Base-by-base conservation (phyloP, 30 jellyfish, hydroid and myxozoan genomes). In the Clytia hemisphaerica region DNA sequence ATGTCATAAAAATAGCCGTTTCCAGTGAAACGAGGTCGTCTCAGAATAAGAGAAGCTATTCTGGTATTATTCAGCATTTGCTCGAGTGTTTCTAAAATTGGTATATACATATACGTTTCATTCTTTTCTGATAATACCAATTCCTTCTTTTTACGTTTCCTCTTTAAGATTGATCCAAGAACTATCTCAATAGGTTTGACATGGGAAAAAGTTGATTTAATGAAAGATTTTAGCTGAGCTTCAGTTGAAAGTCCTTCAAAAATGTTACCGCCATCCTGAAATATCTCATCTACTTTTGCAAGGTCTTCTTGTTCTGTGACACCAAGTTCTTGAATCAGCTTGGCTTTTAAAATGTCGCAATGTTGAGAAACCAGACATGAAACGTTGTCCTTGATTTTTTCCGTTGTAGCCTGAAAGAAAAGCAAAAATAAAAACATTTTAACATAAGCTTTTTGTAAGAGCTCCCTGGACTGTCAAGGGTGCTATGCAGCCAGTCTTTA, bases 361-460 rank as follows among this genome's bases (percentile, higher is more conserved):
- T n/a, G n/a, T n/a, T n/a, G n/a, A n/a, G n/a, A n/a, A n/a, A 65
- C 15, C 30, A 60, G 53, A 9, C 22, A 50, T 28, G 50, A 30
- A 21, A 54, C 35, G 9, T 7, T 30, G 18, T 35, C 73, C 54
- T 28, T 40, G 35, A 60, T 60, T 50, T 60, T n/a, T 21, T 60
- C 65, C 21, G 35, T 60, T 60, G 73, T 54, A 60, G 35, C 65
- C 65, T 60, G 73, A 25, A 24, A 54, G 1, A 28, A 1, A 21
- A 37, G 31, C n/a, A n/a, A n/a, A n/a, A n/a, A n/a, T n/a, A n/a
- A n/a, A n/a, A n/a, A n/a, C n/a, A n/a, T n/a, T n/a, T n/a, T n/a
- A n/a, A n/a, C n/a, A n/a, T n/a, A n/a, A n/a, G n/a, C n/a, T n/a
- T n/a, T n/a, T n/a, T n/a, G n/a, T n/a, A n/a, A n/a, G n/a, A n/a